Evolutionary conservation across 2,113 vertebrate species (phyloP).

Genomic region (Tragelaphus scriptus): DNA sequence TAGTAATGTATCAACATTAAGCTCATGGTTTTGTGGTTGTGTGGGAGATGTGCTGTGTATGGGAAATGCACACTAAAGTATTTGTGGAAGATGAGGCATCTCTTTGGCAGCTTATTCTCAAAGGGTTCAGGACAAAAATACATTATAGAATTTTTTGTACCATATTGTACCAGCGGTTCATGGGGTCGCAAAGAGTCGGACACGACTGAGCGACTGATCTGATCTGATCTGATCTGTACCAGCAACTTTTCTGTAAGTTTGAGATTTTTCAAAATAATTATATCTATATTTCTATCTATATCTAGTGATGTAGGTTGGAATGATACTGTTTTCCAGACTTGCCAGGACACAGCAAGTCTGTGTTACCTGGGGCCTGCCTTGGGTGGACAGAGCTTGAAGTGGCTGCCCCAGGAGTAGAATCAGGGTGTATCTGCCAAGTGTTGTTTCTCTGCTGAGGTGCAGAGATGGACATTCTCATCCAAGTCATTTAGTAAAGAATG

Average conservation of each 20-base stretch:
- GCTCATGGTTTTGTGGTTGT: background rate
- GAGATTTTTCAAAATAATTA: background rate
- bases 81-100: background rate
- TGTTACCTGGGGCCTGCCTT: background rate
- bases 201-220: too few relatives aligned
- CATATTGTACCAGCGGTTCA: fast-evolving
- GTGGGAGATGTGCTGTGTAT: background rate
- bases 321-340: background rate
- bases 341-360: background rate
- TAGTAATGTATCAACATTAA: background rate
- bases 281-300: background rate
- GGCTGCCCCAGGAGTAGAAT: background rate
- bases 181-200: too few relatives aligned
- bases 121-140: background rate
- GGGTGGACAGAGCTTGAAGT: background rate
- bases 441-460: background rate
- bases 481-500: background rate
- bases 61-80: background rate
- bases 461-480: background rate
- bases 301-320: background rate
- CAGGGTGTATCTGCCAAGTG: background rate
- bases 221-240: too few relatives aligned
- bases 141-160: background rate
- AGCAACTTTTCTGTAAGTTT: background rate
- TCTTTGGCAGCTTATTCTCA: background rate